Base-by-base conservation (phyloP, 1,140 invertebrate species). In the Neodiprion fabricii region DNA sequence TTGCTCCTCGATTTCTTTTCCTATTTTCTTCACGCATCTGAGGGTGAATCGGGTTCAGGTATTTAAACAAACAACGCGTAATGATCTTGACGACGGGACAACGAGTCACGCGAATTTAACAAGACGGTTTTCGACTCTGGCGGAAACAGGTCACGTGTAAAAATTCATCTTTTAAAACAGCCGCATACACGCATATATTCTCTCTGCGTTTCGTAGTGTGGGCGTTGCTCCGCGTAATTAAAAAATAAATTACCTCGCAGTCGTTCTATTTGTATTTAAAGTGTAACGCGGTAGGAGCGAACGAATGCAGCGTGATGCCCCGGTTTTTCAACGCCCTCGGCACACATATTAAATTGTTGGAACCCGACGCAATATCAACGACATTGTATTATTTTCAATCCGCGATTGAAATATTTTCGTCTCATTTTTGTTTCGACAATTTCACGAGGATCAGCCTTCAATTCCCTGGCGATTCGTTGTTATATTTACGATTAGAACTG, bases 101-200 rank as follows among this genome's bases (percentile, higher is more conserved):
- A 7, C 8, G 7, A 61, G 53, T 61, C n/a, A 61, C 53, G 53
- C 53, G 11, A 9, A 61, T 61, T 61, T 5, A 61, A 61, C 53
- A 61, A 12, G n/a, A 61, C n/a, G 53, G n/a, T 61, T 61, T 12
- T 61, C 11, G 9, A 61, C n/a, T 61, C 11, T 61, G 11, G 53
- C n/a, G 53, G n/a, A 61, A 61, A 61, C n/a, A 61, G 53, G 53
- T 61, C 53, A 61, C n/a, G 3, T 61, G 53, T 61, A 61, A 61
- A 61, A 61, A 17, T 14, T 61, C 5, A 5, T 61, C 53, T 40
- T 40, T 40, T 14, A 61, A 61, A 17, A 9, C 2, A 40, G 28
- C 28, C 28, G 28, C 28, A 5, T 40, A 3, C 28, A 40, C 5
- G 28, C 28, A 40, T 40, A 2, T 4, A 40, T 40, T 40, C 28